Percentiles rank a stretch among this genome's conserved stretches.
These are phyloP conservation scores for Rhagium mordax DNA, from an alignment of 2,888 invertebrate species.

Conservation along the genomic window DNA sequence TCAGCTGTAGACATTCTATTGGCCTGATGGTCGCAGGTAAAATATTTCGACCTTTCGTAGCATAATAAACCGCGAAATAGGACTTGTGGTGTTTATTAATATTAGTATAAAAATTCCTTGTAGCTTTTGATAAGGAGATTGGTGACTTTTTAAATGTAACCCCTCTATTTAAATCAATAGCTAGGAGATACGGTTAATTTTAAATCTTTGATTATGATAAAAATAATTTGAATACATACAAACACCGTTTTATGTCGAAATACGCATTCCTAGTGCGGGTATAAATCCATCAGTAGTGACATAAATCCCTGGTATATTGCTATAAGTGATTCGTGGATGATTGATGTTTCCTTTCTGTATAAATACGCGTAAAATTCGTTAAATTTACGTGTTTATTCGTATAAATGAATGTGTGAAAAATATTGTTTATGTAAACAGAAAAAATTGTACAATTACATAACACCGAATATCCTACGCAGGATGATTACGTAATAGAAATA, in stretches of 20 bases:
- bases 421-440: conserved; percentile 40
- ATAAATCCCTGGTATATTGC: conserved; percentile 44
- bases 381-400: conserved; percentile 47
- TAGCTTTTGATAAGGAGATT: too few species aligned
- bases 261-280: conserved; percentile 32
- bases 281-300: conserved; percentile 45
- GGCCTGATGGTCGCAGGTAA: too few species aligned
- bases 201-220: neutral
- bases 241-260: conserved; percentile 42
- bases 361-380: conserved; percentile 49
- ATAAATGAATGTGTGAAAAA: conserved; percentile 45
- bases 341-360: conserved; percentile 49
- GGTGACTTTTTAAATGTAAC: too few species aligned
- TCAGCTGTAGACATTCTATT: too few species aligned
- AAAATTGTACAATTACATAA: conserved; percentile 29
- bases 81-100: too few species aligned
- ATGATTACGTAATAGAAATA: conserved; percentile 20
- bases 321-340: conserved; percentile 47
- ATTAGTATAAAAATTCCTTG: too few species aligned
- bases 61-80: too few species aligned
- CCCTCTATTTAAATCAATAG: too few species aligned
- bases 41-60: too few species aligned
- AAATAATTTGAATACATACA: neutral
- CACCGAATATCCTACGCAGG: conserved; percentile 3
- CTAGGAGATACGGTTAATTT: too few species aligned